phyloP scores from a whole-genome alignment of 2,888 invertebrate genomes.

The Drosophila sordidapex region DNA sequence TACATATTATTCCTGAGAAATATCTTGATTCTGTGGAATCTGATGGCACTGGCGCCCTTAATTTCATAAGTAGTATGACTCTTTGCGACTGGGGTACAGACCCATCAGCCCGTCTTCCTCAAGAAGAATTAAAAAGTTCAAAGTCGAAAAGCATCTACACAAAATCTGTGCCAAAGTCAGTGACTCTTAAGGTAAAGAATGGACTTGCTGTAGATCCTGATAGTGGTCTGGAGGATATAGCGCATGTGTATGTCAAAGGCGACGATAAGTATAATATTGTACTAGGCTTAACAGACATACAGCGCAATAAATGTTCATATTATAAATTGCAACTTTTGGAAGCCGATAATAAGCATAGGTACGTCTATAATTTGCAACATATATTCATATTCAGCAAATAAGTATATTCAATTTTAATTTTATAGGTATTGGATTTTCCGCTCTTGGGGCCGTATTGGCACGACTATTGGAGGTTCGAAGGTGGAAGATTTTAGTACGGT shows the following conservation, averaged over 20 bases:
- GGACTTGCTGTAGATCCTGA: conserved; percentile 98
- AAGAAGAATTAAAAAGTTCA: conserved; percentile 87
- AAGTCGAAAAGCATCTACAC: conserved; percentile 88
- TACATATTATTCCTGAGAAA: conserved; percentile 92
- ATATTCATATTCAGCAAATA: neutral
- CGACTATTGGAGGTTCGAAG: conserved; percentile 93
- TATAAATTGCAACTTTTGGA: conserved; percentile 97
- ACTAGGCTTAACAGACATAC: conserved; percentile 93
- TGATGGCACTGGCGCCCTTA: conserved; percentile 87
- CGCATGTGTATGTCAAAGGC: conserved; percentile 90
- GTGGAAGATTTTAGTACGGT: conserved; percentile 86
- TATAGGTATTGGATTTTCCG: conserved; percentile 92
- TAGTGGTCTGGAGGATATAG: conserved; percentile 90
- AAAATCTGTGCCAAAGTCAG: conserved; percentile 86
- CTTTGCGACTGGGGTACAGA: conserved; percentile 94
- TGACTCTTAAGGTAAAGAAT: conserved; percentile 90
- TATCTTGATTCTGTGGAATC: conserved; percentile 89
- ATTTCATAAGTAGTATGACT: conserved; percentile 89
- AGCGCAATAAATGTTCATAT: conserved; percentile 94
- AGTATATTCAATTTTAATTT: conserved; percentile 10
- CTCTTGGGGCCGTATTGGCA: conserved; percentile 98
- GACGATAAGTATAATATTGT: conserved; percentile 90
- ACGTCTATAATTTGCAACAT: conserved; percentile 66
- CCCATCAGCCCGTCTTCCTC: conserved; percentile 80
- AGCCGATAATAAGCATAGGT: conserved; percentile 88